Base-by-base conservation (phyloP, 23 tunicate species). In the Ascidia mentula region DNA sequence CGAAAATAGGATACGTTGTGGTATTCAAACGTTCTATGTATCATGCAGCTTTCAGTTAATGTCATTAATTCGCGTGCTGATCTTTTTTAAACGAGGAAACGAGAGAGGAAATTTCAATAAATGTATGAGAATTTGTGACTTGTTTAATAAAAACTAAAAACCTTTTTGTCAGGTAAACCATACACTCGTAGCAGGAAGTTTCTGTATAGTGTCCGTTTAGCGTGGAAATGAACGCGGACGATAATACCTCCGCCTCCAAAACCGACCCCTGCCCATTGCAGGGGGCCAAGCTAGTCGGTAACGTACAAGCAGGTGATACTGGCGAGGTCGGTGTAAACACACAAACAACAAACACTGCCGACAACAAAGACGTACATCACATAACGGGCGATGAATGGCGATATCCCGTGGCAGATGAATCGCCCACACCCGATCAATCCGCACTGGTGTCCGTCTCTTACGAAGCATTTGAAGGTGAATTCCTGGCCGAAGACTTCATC, bases 401-500 rank as follows among this genome's bases (percentile, higher is more conserved):
- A 9, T 9, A 53, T 53, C 65, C 65, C 65, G 24, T 28, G 65
- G 24, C 65, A 26, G 28, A 28, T 20, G 65, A 53, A 53, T 53
- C 65, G 65, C 65, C 65, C 13, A 53, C 65, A 53, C 24, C 65
- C 24, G 65, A 53, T 26, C 65, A 53, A 53, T 53, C 65, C 24
- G 65, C 65, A 9, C 13, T 53, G 28, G 65, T 53, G 22, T 20
- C 65, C 22, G 65, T 38, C 59, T 80, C 84, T 12, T 80, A 80
- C 77, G 84, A 80, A 71, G 84, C 65, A 33, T 70, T 80, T 37
- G 34, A 32, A 39, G 84, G 77, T 31, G 77, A 80, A 34, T 80
- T 80, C 42, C 65, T 65, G 28, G 84, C 84, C 33, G 77, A 80
- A 38, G 72, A 71, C 24, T 53, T 53, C 13, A 53, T 53, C 13